Evolutionary conservation across 2,888 invertebrate genomes (phyloP).

Genomic region (Leptinotarsa tumamoca): DNA sequence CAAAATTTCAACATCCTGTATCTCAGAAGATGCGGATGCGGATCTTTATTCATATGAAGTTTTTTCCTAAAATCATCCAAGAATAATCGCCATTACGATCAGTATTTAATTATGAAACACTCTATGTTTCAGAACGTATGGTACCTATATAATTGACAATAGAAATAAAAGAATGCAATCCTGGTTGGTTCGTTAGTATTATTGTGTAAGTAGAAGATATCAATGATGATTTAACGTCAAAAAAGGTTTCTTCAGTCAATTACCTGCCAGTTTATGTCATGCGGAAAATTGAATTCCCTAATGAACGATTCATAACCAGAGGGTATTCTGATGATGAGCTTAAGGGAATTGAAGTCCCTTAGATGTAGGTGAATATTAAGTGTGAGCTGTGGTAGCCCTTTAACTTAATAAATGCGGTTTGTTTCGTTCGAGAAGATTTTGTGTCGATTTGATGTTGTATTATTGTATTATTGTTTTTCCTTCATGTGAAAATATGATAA

Average conservation of each 20-base stretch:
- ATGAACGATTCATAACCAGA: slow-evolving; percentile 19
- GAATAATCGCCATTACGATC: no score
- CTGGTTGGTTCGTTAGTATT: not conserved
- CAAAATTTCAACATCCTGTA: no score
- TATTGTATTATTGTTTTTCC: no score
- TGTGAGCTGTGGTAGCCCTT: not conserved
- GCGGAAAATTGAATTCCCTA: slow-evolving; percentile 26
- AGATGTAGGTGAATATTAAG: slow-evolving; percentile 8
- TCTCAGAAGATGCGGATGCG: no score
- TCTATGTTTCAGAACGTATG: no score
- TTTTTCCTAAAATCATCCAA: no score
- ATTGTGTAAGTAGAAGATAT: not conserved
- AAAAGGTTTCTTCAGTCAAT: slow-evolving; percentile 5
- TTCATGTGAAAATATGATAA: no score
- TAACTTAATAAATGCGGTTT: slow-evolving; percentile 12
- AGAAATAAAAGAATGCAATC: no score
- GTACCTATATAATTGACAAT: no score
- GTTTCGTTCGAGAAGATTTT: not conserved
- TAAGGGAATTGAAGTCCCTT: slow-evolving; percentile 15
- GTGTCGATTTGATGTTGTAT: no score
- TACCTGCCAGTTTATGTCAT: slow-evolving; percentile 5
- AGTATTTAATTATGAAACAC: no score
- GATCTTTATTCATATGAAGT: no score
- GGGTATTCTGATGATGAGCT: slow-evolving; percentile 26
- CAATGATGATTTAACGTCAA: not conserved